These are phyloP conservation scores for Troides oblongomaculatus DNA, from an alignment of 2,888 invertebrate species.

Conservation along the genomic window DNA sequence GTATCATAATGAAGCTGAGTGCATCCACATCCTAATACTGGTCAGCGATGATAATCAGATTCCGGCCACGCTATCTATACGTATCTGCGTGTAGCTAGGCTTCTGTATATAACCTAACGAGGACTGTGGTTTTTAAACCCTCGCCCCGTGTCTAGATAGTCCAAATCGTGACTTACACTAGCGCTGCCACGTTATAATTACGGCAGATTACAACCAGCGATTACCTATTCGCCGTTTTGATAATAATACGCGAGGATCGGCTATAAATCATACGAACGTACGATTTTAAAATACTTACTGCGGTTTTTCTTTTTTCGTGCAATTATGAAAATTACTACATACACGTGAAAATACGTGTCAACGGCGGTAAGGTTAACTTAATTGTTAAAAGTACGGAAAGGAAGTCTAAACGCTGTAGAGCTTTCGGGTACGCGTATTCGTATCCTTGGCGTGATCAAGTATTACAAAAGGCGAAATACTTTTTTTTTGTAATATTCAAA, in stretches of 20 bases:
- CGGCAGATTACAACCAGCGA: constrained; percentile 61
- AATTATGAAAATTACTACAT: constrained; percentile 14
- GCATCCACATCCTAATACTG: constrained; percentile 46
- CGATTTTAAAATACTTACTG: constrained; percentile 34
- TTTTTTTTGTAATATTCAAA: constrained; percentile 34
- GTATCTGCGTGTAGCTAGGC: constrained; percentile 43
- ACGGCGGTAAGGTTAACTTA: background rate
- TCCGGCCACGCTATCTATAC: constrained; percentile 53
- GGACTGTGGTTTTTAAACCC: constrained; percentile 58
- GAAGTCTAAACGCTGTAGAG: background rate
- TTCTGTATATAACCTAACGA: constrained; percentile 40
- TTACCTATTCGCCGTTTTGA: constrained; percentile 56
- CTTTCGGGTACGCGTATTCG: background rate
- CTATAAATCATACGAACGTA: constrained; percentile 44
- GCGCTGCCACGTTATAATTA: constrained; percentile 73
- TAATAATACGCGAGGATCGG: constrained; percentile 54
- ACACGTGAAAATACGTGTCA: constrained; percentile 11
- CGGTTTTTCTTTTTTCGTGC: constrained; percentile 11
- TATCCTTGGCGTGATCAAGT: constrained; percentile 7
- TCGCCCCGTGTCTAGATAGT: constrained; percentile 60
- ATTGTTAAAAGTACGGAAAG: background rate
- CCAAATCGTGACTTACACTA: constrained; percentile 74
- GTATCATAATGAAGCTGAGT: constrained; percentile 34
- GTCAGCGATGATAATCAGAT: constrained; percentile 69
- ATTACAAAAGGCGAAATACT: constrained; percentile 9